phyloP scores from a whole-genome alignment of 2,113 vertebrate genomes.

The Aphyosemion australe region DNA sequence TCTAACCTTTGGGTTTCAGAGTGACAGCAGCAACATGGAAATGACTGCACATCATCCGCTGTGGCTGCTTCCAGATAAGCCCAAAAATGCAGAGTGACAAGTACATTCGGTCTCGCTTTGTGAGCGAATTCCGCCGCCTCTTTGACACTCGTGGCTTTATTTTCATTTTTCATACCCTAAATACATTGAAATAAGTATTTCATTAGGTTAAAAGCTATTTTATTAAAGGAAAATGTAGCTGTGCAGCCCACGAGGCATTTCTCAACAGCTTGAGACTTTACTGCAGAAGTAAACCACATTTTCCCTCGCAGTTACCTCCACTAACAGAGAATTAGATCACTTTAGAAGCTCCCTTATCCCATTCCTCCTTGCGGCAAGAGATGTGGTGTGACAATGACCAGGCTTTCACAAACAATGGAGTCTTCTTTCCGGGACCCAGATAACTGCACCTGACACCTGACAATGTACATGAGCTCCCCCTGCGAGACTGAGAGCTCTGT shows the following conservation, averaged over 20 bases:
- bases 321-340: slow-evolving; percentile 61
- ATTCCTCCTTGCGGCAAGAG: slow-evolving; percentile 59
- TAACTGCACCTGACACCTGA: slow-evolving; percentile 78
- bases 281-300: slow-evolving; percentile 32
- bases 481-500: slow-evolving; percentile 55
- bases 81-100: slow-evolving; percentile 28
- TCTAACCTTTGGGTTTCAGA: slow-evolving; percentile 34
- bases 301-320: slow-evolving; percentile 37
- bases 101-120: slow-evolving; percentile 31
- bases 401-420: slow-evolving; percentile 68
- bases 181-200: neutral
- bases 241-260: slow-evolving; percentile 13
- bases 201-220: neutral
- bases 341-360: slow-evolving; percentile 55
- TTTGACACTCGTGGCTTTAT: slow-evolving; percentile 3
- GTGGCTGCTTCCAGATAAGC: slow-evolving; percentile 15
- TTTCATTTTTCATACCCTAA: neutral
- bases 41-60: slow-evolving; percentile 24
- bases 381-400: slow-evolving; percentile 67
- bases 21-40: slow-evolving; percentile 38
- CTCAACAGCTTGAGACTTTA: slow-evolving; percentile 8
- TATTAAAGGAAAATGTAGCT: neutral
- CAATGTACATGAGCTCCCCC: slow-evolving; percentile 67
- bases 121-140: slow-evolving; percentile 4
- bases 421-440: slow-evolving; percentile 44